Evolutionary conservation across 2,113 vertebrate species (phyloP), one percentile per base, ranked within the genome.

Genomic region (Gavia stellata): DNA sequence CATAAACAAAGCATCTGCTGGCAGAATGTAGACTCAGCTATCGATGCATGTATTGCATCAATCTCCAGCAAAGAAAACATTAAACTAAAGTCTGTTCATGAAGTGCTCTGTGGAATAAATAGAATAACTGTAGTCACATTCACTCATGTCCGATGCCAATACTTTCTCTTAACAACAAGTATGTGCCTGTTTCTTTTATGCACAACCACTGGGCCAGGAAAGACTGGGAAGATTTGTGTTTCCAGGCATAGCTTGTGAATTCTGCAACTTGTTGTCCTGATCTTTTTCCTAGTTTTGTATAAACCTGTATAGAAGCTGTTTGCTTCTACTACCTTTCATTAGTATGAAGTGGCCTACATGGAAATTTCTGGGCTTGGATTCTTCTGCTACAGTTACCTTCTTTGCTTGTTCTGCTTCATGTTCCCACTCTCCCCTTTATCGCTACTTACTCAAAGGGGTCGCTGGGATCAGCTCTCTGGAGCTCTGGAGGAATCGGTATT

Each of bases 401-500:
- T 79, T 49, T 42, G 71, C 63, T 86, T 72, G 52, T 77, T 91
- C 66, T 78, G 29, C 58, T 88, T 96, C 61, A 67, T 1, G 36
- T 86, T 93, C 75, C 81, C 81, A 53, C 87, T 95, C 90, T 93
- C 77, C 84, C 67, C 81, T 80, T 74, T 68, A 88, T 86, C 3
- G 26, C 66, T 98, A 99, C 99, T 99, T 98, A 99, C 99, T 99
- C 98, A 94, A 99, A 99, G 80, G 99, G 99, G 92, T 99, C 98
- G 88, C 99, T 99, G 98, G 98, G 98, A 94, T 99, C 99, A 36
- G 98, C 91, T 70, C 98, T 98, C 97, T 99, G 98, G 82, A 99
- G 98, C 96, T 99, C 99, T 45, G 98, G 97, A 75, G 99, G 99
- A 95, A 99, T 99, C 78, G 99, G 99, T 38, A 99, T 99, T 93